Evolutionary conservation across 2,888 invertebrate species (phyloP).

Genomic region (Aethes cnicana): DNA sequence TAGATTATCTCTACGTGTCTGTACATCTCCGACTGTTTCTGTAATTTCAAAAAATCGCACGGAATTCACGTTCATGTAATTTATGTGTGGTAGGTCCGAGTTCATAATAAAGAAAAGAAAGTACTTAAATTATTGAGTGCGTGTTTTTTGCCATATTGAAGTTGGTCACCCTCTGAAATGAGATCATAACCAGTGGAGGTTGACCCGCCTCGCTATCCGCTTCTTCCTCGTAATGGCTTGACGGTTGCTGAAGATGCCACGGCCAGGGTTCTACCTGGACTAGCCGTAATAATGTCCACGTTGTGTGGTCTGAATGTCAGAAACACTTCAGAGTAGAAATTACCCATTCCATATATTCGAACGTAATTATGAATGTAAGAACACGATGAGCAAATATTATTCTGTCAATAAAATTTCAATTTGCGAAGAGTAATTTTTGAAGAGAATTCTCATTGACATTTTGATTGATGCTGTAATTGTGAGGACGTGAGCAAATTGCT

Average conservation of each 20-base stretch:
- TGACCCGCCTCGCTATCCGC: slow-evolving; percentile 43
- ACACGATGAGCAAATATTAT: slow-evolving; percentile 9
- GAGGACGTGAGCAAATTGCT: too few species aligned
- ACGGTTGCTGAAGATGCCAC: slow-evolving; percentile 40
- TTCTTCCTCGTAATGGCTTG: slow-evolving; percentile 42
- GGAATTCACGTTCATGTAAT: slow-evolving; percentile 32
- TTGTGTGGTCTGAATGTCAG: slow-evolving; percentile 59
- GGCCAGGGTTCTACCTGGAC: slow-evolving; percentile 43
- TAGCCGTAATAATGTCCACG: slow-evolving; percentile 59
- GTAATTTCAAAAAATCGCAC: slow-evolving; percentile 32
- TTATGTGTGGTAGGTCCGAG: slow-evolving; percentile 41
- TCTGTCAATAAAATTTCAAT: slow-evolving; percentile 20
- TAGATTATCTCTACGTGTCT: background rate
- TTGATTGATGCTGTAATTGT: too few species aligned
- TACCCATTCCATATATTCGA: slow-evolving; percentile 50
- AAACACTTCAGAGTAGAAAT: slow-evolving; percentile 46
- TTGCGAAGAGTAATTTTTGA: slow-evolving; percentile 3
- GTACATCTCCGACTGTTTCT: slow-evolving; percentile 27
- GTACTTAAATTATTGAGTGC: slow-evolving; percentile 45
- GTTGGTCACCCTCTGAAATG: slow-evolving; percentile 56
- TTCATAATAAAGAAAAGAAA: slow-evolving; percentile 49
- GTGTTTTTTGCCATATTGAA: slow-evolving; percentile 57
- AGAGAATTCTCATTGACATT: slow-evolving; percentile 10
- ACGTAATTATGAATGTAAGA: slow-evolving; percentile 43
- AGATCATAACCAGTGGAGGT: slow-evolving; percentile 43